Evolutionary conservation across 1,140 invertebrate species (phyloP).

Genomic region (Leptinotarsa texana): DNA sequence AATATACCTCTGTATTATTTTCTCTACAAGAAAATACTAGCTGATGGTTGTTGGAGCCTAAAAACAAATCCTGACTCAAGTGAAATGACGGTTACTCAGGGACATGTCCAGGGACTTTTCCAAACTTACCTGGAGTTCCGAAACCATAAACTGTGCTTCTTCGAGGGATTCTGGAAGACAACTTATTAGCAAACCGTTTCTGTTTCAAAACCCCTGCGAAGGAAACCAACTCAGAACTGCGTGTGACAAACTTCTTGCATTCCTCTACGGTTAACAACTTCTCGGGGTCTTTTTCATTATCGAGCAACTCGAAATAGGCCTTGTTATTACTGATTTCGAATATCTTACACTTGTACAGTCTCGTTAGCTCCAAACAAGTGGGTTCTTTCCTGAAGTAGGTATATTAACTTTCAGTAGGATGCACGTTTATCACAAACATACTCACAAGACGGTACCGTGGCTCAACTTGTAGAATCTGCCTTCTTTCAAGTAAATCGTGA

Average conservation of each 20-base stretch:
- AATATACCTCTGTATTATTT: background rate
- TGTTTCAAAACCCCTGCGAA: constrained; percentile 6
- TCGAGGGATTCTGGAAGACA: constrained; percentile 1
- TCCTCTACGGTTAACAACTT: background rate
- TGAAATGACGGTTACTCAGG: background rate
- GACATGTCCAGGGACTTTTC: background rate
- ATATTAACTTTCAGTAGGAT: too few species aligned
- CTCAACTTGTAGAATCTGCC: background rate
- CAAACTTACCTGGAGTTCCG: constrained; percentile 18
- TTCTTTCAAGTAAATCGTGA: background rate
- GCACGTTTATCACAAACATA: background rate
- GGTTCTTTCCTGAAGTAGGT: background rate
- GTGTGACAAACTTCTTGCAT: constrained; percentile 10
- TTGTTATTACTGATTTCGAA: background rate
- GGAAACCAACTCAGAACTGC: background rate
- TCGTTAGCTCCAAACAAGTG: background rate
- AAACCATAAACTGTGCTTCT: constrained; percentile 13
- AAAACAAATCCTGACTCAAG: background rate
- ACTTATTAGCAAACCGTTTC: constrained; percentile 14
- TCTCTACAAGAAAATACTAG: constrained; percentile 11
- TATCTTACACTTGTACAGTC: background rate
- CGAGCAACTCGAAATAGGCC: constrained; percentile 12
- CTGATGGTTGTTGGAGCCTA: constrained; percentile 10
- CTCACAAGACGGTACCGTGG: background rate
- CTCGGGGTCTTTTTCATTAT: background rate